These are phyloP conservation scores for Neoitamus cyanurus DNA, from an alignment of 2,888 invertebrate genomes.

Conservation along the genomic window DNA sequence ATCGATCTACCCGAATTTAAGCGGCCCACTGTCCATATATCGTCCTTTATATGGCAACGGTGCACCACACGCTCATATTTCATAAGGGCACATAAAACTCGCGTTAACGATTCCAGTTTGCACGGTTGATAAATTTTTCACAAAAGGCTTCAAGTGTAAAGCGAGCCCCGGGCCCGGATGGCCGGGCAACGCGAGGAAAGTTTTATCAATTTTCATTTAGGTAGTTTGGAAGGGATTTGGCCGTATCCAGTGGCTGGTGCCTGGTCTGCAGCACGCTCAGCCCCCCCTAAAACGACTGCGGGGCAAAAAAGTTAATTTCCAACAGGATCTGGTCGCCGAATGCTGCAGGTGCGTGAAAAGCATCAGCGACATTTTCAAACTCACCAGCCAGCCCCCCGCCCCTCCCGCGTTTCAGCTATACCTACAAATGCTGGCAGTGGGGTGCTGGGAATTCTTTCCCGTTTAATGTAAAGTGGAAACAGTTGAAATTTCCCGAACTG, in stretches of 20 bases:
- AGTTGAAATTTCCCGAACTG: background rate
- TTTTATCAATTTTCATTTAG: constrained; percentile 37
- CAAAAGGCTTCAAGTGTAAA: constrained; percentile 42
- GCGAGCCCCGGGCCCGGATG: background rate
- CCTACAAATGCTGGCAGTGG: background rate
- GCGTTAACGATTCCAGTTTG: constrained; percentile 44
- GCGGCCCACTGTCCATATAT: constrained; percentile 18
- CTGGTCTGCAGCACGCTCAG: background rate
- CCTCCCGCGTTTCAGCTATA: too few species aligned
- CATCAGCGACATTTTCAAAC: background rate
- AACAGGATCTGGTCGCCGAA: background rate
- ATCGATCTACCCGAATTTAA: constrained; percentile 27
- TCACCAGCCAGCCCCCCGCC: background rate
- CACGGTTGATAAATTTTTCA: constrained; percentile 42
- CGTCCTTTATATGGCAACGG: background rate
- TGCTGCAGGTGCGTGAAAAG: background rate
- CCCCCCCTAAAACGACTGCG: background rate
- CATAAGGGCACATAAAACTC: constrained; percentile 39
- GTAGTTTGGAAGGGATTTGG: background rate
- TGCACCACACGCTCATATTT: constrained; percentile 40
- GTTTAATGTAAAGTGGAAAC: background rate
- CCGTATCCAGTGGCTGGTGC: background rate
- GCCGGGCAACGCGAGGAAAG: background rate
- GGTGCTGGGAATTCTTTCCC: background rate
- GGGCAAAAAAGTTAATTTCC: background rate